These are phyloP conservation scores for Porphyrio hochstetteri DNA, from an alignment of 2,113 vertebrate genomes.

Conservation along the genomic window DNA sequence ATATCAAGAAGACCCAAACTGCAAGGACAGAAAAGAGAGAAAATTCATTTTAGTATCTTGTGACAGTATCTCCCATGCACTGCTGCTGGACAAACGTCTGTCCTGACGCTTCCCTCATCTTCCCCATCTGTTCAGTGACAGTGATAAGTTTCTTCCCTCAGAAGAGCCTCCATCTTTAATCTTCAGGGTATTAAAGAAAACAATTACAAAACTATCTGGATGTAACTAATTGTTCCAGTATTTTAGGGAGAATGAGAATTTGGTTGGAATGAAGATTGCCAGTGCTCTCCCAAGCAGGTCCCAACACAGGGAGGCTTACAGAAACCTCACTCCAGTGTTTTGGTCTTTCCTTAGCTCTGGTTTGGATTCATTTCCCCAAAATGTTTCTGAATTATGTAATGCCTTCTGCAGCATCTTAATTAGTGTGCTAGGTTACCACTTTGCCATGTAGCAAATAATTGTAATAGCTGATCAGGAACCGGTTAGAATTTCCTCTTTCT, in stretches of 20 bases:
- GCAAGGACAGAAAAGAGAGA: background rate
- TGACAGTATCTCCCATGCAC: background rate
- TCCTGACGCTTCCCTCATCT: background rate
- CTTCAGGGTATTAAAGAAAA: background rate
- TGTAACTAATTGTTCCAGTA: background rate
- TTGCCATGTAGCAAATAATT: background rate
- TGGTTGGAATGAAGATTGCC: background rate
- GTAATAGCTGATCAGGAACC: background rate
- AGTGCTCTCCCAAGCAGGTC: background rate
- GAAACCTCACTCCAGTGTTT: background rate
- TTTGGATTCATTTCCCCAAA: background rate
- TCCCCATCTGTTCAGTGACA: background rate
- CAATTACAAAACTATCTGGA: background rate
- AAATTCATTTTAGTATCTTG: accelerated
- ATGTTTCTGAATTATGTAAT: background rate
- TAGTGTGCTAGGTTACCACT: background rate
- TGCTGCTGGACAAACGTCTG: background rate
- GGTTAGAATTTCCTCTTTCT: background rate
- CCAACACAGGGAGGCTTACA: background rate
- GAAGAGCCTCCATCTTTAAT: background rate
- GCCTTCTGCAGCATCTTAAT: background rate
- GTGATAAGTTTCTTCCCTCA: background rate
- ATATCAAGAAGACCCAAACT: background rate
- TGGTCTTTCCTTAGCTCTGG: background rate
- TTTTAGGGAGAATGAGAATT: background rate